Base-by-base conservation (phyloP, 2,888 invertebrate genomes). In the Hyppa rectilinea region DNA sequence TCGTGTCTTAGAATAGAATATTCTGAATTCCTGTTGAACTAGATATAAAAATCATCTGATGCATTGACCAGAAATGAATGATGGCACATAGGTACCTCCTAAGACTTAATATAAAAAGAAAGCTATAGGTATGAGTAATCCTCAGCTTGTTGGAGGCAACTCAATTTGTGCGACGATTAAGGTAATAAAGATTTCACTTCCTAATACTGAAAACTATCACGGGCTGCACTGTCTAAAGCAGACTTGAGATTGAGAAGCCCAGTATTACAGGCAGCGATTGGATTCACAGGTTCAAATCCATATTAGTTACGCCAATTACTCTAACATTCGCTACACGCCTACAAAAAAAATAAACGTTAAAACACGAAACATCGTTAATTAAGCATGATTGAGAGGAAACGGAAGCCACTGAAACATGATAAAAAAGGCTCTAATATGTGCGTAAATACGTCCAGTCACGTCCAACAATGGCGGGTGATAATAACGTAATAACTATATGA, bases 401-500 rank as follows among this genome's bases (percentile, higher is more conserved):
- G 88, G 88, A 88, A 86, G 84, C 85, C 73, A 75, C 73, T 82
- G 85, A 79, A 78, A 75, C 75, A 79, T 74, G 75, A 70, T 79
- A 84, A 85, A 82, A n/a, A 82, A 85, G 80, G 60, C 78, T 70
- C 80, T 85, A 85, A 85, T 87, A 84, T 80, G 82, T 80, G 64
- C 69, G 82, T 74, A 59, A 60, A 82, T 82, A 69, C 70, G 75
- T 88, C 90, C 87, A 92, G 92, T 92, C 91, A 92, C 81, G 77
- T 72, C 78, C 82, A 83, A 88, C 90, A 89, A 90, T 88, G 87
- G 82, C 62, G 67, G 72, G 72, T 55, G 56, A 55, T 80, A 80
- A 80, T 80, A 59, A 80, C 64, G 84, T 83, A 86, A 88, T 88
- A 87, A 88, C 87, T 86, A 86, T 87, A 91, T 88, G 91, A 90